Percentiles rank a stretch among this genome's conserved stretches.
Conservation (phyloP, 2,113 vertebrate species). For the Oncorhynchus kisutch region DNA sequence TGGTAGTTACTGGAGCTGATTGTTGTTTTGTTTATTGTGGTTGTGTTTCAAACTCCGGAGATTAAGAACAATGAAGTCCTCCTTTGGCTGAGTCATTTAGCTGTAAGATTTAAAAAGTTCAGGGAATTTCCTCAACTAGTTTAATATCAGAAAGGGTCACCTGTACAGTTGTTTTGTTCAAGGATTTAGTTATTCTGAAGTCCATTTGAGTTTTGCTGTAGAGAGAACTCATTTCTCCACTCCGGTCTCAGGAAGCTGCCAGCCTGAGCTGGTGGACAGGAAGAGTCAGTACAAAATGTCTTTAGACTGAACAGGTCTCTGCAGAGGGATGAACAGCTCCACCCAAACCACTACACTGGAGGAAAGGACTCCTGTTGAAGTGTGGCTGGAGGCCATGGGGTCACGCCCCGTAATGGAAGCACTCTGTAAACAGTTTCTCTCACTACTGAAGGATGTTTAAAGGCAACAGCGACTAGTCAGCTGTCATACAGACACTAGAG, state of each 20-base stretch:
- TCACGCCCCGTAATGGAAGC: constrained; percentile 17
- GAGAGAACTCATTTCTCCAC: not conserved
- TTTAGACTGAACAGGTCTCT: constrained; percentile 1
- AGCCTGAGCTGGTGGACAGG: constrained; percentile 25
- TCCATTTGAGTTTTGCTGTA: constrained; percentile 25
- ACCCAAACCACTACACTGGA: not conserved
- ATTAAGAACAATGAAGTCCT: constrained; percentile 35
- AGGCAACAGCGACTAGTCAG: constrained; percentile 11
- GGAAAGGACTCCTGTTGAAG: not conserved
- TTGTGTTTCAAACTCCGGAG: constrained; percentile 35
- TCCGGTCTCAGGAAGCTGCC: constrained; percentile 23
- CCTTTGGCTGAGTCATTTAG: constrained; percentile 34
- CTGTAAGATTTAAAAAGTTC: constrained; percentile 54
- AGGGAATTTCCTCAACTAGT: constrained; percentile 58
- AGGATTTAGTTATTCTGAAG: constrained; percentile 17
- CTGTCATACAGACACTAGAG: not conserved
- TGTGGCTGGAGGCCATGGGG: constrained; percentile 11
- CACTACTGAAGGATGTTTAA: constrained; percentile 32
- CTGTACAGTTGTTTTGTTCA: constrained; percentile 9
- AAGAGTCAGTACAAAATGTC: not conserved
- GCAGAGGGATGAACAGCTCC: not conserved
- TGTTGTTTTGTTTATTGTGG: constrained; percentile 23
- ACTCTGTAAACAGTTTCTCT: constrained; percentile 45
- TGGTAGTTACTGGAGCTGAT: constrained; percentile 27
- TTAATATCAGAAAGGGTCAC: constrained; percentile 19